A percentile compares a stretch with the other conserved stretches of the same genome.
phyloP scores from a whole-genome alignment of 2,797 vertebrate species.

The Anguilla marmorata region DNA sequence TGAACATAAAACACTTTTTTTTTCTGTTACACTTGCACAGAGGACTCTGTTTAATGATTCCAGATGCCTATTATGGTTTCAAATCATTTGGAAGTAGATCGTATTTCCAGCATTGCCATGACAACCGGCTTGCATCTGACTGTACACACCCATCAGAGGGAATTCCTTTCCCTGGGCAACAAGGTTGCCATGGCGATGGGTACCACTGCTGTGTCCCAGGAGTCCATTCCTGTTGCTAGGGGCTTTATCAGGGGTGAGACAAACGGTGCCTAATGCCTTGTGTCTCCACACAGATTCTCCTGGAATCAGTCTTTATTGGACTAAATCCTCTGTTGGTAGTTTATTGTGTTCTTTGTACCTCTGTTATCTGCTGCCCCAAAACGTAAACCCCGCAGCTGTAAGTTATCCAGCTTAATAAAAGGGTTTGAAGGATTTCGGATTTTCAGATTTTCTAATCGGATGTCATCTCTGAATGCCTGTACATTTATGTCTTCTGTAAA shows the following conservation, averaged over 20 bases:
- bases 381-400: neutral
- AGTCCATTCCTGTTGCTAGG: neutral
- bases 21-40: neutral
- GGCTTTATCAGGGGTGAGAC: neutral
- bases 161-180: neutral
- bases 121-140: neutral
- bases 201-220: neutral
- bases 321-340: neutral
- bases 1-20: neutral
- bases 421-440: neutral
- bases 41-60: neutral
- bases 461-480: neutral
- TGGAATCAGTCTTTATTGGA: neutral
- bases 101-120: neutral
- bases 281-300: neutral
- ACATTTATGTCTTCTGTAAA: neutral
- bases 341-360: neutral
- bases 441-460: neutral
- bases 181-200: neutral
- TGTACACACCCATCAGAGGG: neutral
- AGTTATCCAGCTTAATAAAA: neutral
- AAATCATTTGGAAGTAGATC: neutral
- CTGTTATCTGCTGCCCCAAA: neutral
- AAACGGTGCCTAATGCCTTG: neutral
- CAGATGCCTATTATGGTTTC: neutral